Percentiles rank a stretch among this genome's conserved stretches.
Conservation (phyloP, 2,113 vertebrate genomes). For the Platysteira castanea region DNA sequence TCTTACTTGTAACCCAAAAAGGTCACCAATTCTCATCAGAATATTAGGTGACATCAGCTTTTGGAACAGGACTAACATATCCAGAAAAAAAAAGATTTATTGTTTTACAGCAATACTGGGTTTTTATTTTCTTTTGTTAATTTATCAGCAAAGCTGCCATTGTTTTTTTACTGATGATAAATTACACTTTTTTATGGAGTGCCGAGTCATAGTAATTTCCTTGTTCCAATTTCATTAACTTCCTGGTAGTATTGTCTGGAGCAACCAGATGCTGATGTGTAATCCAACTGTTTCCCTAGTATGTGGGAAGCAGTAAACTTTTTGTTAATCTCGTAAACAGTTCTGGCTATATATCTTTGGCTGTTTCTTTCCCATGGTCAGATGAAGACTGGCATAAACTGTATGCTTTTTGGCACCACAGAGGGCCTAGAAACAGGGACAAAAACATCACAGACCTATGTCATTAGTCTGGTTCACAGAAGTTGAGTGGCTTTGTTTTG, state of each 20-base stretch:
- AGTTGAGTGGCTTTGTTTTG: not conserved
- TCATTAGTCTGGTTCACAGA: conserved; percentile 7
- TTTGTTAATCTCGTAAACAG: conserved; percentile 64
- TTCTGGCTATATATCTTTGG: conserved; percentile 34
- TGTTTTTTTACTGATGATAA: conserved; percentile 69
- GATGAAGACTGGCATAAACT: not conserved
- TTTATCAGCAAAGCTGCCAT: conserved; percentile 64
- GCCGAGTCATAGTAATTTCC: conserved; percentile 73
- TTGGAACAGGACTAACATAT: conserved; percentile 38
- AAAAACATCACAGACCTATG: not conserved
- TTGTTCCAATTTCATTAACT: conserved; percentile 71
- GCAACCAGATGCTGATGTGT: conserved; percentile 68
- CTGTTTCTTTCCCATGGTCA: conserved; percentile 61
- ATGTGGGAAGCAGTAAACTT: conserved; percentile 71
- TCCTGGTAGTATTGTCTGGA: conserved; percentile 76
- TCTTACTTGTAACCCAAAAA: conserved; percentile 15
- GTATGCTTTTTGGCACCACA: not conserved
- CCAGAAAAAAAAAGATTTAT: not conserved
- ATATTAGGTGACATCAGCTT: conserved; percentile 35
- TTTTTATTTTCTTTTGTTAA: conserved; percentile 58
- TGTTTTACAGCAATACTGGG: not conserved
- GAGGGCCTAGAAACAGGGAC: not conserved
- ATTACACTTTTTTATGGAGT: conserved; percentile 72
- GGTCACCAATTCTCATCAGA: not conserved
- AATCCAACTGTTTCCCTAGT: conserved; percentile 73